Conservation (phyloP, 2,888 invertebrate genomes). For the Campoletis raptor region DNA sequence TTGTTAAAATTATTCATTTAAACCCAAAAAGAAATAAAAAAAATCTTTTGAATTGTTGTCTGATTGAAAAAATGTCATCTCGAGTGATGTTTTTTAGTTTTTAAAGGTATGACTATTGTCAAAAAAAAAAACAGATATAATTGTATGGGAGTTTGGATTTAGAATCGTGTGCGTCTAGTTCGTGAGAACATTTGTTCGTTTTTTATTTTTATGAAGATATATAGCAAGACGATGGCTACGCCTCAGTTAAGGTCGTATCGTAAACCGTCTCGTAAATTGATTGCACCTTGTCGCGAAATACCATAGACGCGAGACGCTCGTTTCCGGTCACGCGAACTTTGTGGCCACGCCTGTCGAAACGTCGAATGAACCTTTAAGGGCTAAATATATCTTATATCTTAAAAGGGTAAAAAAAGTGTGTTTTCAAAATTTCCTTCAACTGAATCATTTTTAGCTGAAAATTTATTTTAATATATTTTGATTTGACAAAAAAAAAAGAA, state of each 20-base stretch:
- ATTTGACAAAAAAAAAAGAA: no score
- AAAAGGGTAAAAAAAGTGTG: neutral
- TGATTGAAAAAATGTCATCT: neutral
- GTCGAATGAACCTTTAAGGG: slow-evolving; percentile 4
- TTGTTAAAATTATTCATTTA: neutral
- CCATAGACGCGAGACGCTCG: slow-evolving; percentile 36
- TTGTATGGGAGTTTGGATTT: neutral
- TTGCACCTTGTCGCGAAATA: slow-evolving; percentile 60
- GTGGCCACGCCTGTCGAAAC: slow-evolving; percentile 47
- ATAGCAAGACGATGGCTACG: neutral
- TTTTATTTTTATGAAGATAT: slow-evolving; percentile 23
- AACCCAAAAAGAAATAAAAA: no score
- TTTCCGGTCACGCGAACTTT: slow-evolving; percentile 62
- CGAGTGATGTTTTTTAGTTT: neutral
- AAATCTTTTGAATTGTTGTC: no score
- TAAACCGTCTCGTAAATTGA: slow-evolving; percentile 52
- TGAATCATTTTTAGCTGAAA: neutral
- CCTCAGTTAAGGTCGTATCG: slow-evolving; percentile 10
- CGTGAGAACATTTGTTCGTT: slow-evolving; percentile 12
- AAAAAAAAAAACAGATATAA: neutral
- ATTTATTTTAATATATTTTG: neutral
- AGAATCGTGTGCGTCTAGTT: neutral
- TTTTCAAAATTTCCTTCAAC: neutral
- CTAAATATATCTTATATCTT: neutral
- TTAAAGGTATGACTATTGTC: neutral